Evolutionary conservation across 2,797 vertebrate species (phyloP), one percentile per base, ranked within the genome.

Genomic region (Zenarchopterus dispar): DNA sequence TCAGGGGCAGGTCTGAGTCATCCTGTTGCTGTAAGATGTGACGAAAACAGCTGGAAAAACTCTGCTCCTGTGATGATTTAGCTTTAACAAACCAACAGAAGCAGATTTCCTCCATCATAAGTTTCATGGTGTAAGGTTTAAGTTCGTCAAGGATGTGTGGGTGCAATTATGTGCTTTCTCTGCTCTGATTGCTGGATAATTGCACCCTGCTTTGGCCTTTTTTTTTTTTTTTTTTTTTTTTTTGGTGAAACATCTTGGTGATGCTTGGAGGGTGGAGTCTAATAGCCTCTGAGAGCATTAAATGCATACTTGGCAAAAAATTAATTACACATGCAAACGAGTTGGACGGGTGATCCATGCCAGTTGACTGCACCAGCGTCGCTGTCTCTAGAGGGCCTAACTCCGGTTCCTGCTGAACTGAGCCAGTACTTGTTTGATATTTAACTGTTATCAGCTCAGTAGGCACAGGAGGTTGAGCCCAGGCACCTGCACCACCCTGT

Each of bases 351-450:
- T 22, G 31, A 42, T 43, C 41, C 52, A 22, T 8, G 18, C 1
- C 19, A 15, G 55, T 19, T 50, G 55, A n/a, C 17, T 51, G 23
- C 46, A 11, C n/a, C 18, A 28, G 19, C 0, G 26, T 28, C 1
- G 80, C 42, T 62, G 86, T 84, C 83, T 90, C 71, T 88, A 90
- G 92, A 89, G 86, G 92, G 93, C 93, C 84, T 89, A 94, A 95
- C 94, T 95, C 93, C 92, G 92, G 94, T 94, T 95, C 93, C 93
- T 94, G 93, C 93, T 94, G 93, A 94, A 94, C 93, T 94, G 94
- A 95, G 94, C 93, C 94, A 95, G 94, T 93, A 87, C 81, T 89
- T 82, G 65, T 88, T 82, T 73, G 79, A 86, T 62, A 90, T 92
- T 71, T 53, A 89, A 95, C 94, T 94, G 94, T 94, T 93, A 94